A percentile compares a stretch with the other conserved stretches of the same genome.
Evolutionary conservation across 2,113 vertebrate genomes (phyloP).

Genomic region (Tyto alba): DNA sequence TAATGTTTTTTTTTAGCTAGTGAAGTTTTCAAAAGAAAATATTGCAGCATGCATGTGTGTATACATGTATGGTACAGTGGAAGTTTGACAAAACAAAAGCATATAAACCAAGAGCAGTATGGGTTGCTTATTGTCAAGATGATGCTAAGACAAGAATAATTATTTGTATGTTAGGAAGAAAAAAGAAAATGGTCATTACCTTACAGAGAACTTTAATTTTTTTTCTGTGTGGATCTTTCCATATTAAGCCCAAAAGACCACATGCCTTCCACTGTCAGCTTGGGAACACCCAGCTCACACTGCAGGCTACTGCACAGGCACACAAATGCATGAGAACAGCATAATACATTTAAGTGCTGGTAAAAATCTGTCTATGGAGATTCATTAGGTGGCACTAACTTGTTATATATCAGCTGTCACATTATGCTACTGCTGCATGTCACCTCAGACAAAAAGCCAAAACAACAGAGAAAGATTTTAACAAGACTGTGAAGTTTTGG

Average conservation of each 20-base stretch:
- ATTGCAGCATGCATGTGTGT: background rate
- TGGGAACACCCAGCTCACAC: background rate
- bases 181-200: background rate
- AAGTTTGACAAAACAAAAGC: background rate
- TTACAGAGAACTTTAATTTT: background rate
- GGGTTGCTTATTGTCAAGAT: background rate
- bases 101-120: background rate
- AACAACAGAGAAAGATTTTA: background rate
- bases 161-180: background rate
- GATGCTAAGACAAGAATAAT: background rate
- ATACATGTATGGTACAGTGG: rapidly evolving
- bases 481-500: background rate
- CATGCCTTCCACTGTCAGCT: background rate
- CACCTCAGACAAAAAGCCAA: background rate
- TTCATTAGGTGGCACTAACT: background rate
- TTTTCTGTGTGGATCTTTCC: background rate
- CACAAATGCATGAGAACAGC: background rate
- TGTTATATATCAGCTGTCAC: background rate
- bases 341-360: background rate
- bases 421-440: background rate
- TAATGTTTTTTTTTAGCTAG: background rate
- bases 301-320: background rate
- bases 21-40: background rate
- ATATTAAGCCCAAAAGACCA: background rate
- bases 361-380: background rate